Conservation (phyloP, 2,113 vertebrate species). For the Pardalotus punctatus region DNA sequence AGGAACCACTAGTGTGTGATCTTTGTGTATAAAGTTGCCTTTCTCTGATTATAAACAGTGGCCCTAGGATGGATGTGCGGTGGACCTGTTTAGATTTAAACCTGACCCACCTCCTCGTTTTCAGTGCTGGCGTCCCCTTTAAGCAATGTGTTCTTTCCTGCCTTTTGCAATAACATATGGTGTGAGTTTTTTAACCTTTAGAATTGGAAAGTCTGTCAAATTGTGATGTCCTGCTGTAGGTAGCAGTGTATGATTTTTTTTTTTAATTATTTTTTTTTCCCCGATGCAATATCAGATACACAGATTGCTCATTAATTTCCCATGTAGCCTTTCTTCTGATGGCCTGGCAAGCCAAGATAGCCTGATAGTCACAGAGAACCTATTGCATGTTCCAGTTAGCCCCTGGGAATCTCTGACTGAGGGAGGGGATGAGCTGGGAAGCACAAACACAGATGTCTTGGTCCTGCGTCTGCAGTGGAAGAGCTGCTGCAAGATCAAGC, state of each 20-base stretch:
- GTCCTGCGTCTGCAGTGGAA: background rate
- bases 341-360: background rate
- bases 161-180: background rate
- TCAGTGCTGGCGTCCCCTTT: background rate
- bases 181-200: background rate
- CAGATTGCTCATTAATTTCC: background rate
- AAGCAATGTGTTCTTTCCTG: background rate
- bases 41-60: constrained; percentile 56
- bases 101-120: constrained; percentile 15
- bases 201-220: background rate
- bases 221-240: background rate
- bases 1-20: background rate
- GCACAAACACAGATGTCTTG: background rate
- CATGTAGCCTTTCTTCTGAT: background rate
- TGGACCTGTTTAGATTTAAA: constrained; percentile 53
- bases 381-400: accelerated
- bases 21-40: constrained; percentile 58
- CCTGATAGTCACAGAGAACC: background rate
- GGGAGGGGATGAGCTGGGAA: background rate
- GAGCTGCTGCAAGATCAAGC: background rate
- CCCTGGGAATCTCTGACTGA: background rate
- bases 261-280: background rate
- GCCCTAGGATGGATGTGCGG: constrained; percentile 44
- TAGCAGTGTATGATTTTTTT: background rate
- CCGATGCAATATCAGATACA: accelerated